Evolutionary conservation across 2,888 invertebrate species (phyloP), one percentile per base, ranked within the genome.

Genomic region (Drosophila yooni): DNA sequence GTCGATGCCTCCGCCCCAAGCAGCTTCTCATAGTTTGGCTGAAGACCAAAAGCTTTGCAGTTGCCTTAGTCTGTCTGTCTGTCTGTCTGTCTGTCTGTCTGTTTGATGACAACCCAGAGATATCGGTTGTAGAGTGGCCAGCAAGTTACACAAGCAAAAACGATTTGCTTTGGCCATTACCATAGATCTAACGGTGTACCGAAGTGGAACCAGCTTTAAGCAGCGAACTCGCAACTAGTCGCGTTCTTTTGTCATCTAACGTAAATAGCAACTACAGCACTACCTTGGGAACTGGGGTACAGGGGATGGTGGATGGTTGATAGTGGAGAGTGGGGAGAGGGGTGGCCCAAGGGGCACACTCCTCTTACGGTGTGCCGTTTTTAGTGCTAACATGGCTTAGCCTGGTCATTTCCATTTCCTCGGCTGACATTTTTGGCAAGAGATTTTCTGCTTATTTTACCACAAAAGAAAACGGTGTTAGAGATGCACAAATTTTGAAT

Each of bases 361-460:
- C 56, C 50, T 18, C 65, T 34, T 15, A 18, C 34, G n/a, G 21
- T n/a, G 29, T 53, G 58, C 58, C 48, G 58, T 43, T 64, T 70
- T 63, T 58, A 72, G 64, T 72, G 73, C 66, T 80, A 83, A 78
- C 74, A 70, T 81, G 80, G 53, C 72, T 62, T 43, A 27, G 81
- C 71, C 76, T 77, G 88, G 82, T 81, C 82, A 82, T 84, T 88
- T 89, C 74, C 86, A 90, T 90, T 86, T 89, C 82, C 82, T 69
- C 74, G 79, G 68, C 79, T 91, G 85, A 79, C 15, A 91, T 90
- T 92, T 87, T 91, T 91, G 91, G 91, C 91, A 92, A 89, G 77
- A 81, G 79, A 91, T 91, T 90, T 91, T 91, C 91, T 91, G 91
- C 90, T 91, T 91, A 90, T 87, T 86, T 91, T 90, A 85, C 83